These are phyloP conservation scores for Dolichopus griseipennis DNA, from an alignment of 2,888 invertebrate species.

Conservation along the genomic window DNA sequence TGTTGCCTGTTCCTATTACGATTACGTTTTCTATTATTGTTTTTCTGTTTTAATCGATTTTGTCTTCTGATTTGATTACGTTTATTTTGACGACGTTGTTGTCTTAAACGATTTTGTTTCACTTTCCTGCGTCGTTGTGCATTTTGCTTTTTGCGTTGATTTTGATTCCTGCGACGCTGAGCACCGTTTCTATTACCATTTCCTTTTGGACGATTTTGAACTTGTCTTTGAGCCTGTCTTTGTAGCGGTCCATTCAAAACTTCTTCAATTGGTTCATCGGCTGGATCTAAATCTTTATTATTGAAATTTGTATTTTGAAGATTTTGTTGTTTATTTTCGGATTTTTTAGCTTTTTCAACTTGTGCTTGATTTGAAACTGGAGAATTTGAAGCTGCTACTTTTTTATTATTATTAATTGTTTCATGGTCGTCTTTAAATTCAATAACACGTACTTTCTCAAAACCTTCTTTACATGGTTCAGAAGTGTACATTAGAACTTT, in stretches of 20 bases:
- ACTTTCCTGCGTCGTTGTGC: not conserved
- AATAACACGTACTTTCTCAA: not conserved
- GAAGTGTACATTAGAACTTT: not conserved
- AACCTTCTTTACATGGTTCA: not conserved
- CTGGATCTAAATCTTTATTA: not conserved
- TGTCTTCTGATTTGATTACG: not conserved
- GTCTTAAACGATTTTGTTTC: not conserved
- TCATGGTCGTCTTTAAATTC: not conserved
- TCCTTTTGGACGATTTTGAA: too few relatives aligned
- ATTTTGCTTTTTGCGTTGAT: not conserved
- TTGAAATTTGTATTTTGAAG: not conserved
- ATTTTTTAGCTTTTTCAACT: not conserved
- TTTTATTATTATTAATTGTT: too few relatives aligned
- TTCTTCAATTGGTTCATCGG: not conserved
- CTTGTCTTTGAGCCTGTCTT: not conserved
- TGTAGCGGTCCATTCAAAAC: not conserved
- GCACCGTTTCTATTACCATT: too few relatives aligned
- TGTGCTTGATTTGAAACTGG: too few relatives aligned
- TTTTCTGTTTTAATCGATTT: not conserved
- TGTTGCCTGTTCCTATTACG: not conserved
- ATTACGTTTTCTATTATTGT: not conserved
- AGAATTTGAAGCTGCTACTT: too few relatives aligned
- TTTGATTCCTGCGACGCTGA: too few relatives aligned
- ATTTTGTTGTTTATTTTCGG: not conserved
- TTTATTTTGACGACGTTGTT: not conserved